A percentile compares a stretch with the other conserved stretches of the same genome.
Conservation (phyloP, 1,140 invertebrate genomes). For the Leptinotarsa texana region DNA sequence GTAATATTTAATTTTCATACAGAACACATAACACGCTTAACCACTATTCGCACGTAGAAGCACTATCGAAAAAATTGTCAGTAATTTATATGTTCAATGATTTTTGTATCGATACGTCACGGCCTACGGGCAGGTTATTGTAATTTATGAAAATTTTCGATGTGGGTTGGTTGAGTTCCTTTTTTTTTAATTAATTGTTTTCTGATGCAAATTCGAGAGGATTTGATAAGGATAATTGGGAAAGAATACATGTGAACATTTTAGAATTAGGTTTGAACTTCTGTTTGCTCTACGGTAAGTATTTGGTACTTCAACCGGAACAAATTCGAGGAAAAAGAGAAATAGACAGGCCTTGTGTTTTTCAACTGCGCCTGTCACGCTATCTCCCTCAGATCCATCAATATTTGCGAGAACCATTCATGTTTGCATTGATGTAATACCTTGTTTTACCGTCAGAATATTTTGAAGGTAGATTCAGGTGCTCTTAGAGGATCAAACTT, state of each 20-base stretch:
- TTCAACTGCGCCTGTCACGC: too few relatives aligned
- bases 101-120: background rate
- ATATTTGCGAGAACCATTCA: too few relatives aligned
- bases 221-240: background rate
- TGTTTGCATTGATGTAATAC: too few relatives aligned
- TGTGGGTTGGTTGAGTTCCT: background rate
- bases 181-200: background rate
- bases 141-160: constrained; percentile 4
- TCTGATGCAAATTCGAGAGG: background rate
- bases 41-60: background rate
- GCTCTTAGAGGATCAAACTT: too few relatives aligned
- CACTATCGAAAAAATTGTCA: background rate
- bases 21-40: background rate
- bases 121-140: background rate
- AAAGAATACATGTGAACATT: constrained; percentile 1
- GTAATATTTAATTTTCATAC: constrained; percentile 3
- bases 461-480: too few relatives aligned
- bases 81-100: constrained; percentile 3
- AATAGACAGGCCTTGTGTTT: background rate
- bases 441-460: too few relatives aligned
- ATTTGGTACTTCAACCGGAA: background rate
- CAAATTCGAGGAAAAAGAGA: background rate
- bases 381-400: too few relatives aligned
- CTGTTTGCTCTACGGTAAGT: background rate
- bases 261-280: background rate